phyloP scores from a whole-genome alignment of 1,140 invertebrate species.

The Babylonia areolata region DNA sequence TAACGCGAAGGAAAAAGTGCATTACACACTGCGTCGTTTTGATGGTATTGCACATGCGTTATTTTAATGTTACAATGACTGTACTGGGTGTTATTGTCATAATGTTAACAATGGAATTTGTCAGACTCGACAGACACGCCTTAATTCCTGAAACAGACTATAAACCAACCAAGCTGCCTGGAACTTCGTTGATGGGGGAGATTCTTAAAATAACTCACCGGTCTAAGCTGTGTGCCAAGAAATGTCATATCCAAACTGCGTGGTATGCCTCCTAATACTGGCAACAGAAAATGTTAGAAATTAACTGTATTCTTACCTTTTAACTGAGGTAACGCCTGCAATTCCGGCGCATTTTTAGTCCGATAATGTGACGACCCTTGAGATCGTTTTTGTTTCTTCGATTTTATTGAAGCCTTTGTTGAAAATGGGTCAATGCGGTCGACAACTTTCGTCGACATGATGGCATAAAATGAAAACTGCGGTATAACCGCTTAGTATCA shows the following conservation, averaged over 20 bases:
- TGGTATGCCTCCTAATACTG: not conserved
- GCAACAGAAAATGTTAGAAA: conserved; percentile 3
- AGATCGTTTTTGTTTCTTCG: conserved; percentile 76
- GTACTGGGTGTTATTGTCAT: no score
- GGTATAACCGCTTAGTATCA: conserved; percentile 45
- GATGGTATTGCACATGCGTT: no score
- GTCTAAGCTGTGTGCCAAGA: conserved; percentile 32
- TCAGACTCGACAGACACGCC: not conserved
- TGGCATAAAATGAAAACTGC: conserved; percentile 41
- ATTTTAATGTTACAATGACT: no score
- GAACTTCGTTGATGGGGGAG: conserved; percentile 24
- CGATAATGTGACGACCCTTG: conserved; percentile 77
- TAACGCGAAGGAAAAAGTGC: no score
- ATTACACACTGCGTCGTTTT: no score
- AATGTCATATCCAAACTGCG: conserved; percentile 34
- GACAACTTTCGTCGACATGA: conserved; percentile 72
- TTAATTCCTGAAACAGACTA: conserved; percentile 37
- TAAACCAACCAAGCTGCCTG: conserved; percentile 34
- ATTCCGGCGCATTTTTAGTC: conserved; percentile 75
- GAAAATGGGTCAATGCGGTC: conserved; percentile 76
- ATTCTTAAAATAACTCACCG: conserved; percentile 42
- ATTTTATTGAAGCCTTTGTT: conserved; percentile 74
- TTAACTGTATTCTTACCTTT: conserved; percentile 68
- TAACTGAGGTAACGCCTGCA: conserved; percentile 74
- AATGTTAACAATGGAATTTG: no score